Evolutionary conservation across 2,797 vertebrate species (phyloP), one percentile per base, ranked within the genome.

Genomic region (Hemitrygon akajei): DNA sequence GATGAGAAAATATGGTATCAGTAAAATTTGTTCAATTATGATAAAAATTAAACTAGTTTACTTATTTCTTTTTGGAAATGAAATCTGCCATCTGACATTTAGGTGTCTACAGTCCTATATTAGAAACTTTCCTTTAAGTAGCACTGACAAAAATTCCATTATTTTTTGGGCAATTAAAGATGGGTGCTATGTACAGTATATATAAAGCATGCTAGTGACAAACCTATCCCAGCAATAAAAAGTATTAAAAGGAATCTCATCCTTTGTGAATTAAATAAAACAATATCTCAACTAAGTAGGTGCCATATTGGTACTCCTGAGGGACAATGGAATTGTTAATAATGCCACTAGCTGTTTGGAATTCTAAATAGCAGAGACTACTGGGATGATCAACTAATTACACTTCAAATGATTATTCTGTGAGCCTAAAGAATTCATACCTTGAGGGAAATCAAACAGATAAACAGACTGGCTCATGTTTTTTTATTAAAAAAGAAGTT

Each of bases 311-410:
- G 58, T 87, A 7, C 58, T 66, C 84, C 84, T 63, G 30, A n/a
- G 84, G 84, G 60, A 87, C 58, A 63, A 66, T n/a, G 27, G 58
- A 66, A 87, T 87, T 66, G 84, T 60, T 87, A 34, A 87, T 60
- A 87, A 34, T 87, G 30, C 30, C 84, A 87, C 84, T 66, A 87
- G 84, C 60, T 87, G 84, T 87, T 87, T 87, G 60, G 60, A 87
- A 66, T 87, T 87, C n/a, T 87, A 87, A 87, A 34, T 34, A 5
- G 58, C 63, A 30, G 84, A 16, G 84, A 66, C 84, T 87, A 87
- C 60, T 87, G 84, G 84, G 84, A 87, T 87, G 84, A 87, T 87
- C 63, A 87, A 87, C 84, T 87, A 87, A 87, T 87, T 87, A 87
- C 84, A 87, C 84, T 87, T 87, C 84, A 87, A 87, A 87, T 87